Evolutionary conservation across 2,797 vertebrate genomes (phyloP).

Genomic region (Anniella stebbinsi): DNA sequence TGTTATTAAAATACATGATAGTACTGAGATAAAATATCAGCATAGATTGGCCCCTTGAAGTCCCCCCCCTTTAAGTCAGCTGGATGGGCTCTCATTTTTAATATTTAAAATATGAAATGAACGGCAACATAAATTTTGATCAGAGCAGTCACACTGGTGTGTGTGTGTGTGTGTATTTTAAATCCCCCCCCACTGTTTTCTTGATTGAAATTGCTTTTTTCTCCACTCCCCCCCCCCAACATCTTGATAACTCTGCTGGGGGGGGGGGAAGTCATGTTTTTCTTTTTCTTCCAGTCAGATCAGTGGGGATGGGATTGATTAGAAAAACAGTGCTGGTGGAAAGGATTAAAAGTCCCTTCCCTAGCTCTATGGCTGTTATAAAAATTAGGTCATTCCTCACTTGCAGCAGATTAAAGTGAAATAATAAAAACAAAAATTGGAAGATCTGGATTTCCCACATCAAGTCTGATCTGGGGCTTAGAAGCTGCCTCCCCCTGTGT

Average conservation of each 20-base stretch:
- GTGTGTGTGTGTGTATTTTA: not conserved
- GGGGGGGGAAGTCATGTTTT: too few relatives aligned
- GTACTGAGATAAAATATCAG: too few relatives aligned
- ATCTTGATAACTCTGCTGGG: too few relatives aligned
- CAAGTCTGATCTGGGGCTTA: not conserved
- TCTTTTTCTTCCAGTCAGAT: too few relatives aligned
- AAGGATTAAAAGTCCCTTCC: not conserved
- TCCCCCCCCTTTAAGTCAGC: too few relatives aligned
- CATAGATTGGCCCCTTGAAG: too few relatives aligned
- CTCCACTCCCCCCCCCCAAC: too few relatives aligned
- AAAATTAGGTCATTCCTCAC: not conserved
- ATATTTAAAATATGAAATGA: too few relatives aligned
- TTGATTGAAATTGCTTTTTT: not conserved
- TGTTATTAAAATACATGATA: too few relatives aligned
- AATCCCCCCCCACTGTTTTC: not conserved
- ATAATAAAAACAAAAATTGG: not conserved
- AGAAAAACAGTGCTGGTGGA: not conserved
- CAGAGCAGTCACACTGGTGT: not conserved
- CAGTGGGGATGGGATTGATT: not conserved
- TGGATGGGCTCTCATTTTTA: too few relatives aligned
- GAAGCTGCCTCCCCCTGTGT: not conserved
- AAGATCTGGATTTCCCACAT: not conserved
- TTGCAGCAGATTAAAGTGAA: not conserved
- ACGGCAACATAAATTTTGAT: not conserved
- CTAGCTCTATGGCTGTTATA: not conserved